Evolutionary conservation across 2,888 invertebrate species (phyloP).

Genomic region (Lacanobia oleracea): DNA sequence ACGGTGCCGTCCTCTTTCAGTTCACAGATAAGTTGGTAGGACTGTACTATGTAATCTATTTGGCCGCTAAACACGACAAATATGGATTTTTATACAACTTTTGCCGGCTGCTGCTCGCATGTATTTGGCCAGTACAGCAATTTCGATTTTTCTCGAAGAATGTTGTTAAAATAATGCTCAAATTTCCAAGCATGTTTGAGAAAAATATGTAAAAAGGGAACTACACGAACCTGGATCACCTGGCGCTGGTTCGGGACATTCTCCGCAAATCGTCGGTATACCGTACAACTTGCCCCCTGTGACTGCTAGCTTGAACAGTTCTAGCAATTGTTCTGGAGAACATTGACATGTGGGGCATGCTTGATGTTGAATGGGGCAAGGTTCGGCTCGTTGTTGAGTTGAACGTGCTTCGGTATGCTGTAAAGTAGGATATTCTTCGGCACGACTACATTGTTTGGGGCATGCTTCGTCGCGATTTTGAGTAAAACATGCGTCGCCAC

Average conservation of each 20-base stretch:
- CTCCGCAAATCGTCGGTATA: slow-evolving; percentile 12
- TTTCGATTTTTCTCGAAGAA: too few species aligned
- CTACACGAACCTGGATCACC: neutral
- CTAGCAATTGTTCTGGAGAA: slow-evolving; percentile 56
- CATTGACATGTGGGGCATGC: slow-evolving; percentile 36
- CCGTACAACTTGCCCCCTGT: neutral
- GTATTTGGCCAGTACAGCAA: too few species aligned
- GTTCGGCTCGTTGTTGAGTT: neutral
- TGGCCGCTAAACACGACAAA: too few species aligned
- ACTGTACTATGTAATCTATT: too few species aligned
- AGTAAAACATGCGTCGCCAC: neutral
- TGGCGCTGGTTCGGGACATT: neutral
- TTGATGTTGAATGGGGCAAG: neutral
- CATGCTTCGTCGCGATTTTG: neutral
- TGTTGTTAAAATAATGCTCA: too few species aligned
- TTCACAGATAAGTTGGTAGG: too few species aligned
- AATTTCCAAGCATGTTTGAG: too few species aligned
- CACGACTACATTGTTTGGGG: neutral
- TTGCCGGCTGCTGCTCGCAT: too few species aligned
- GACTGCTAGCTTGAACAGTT: slow-evolving; percentile 46
- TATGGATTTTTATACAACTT: too few species aligned
- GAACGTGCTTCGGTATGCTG: neutral
- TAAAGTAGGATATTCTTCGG: neutral
- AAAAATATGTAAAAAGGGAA: neutral
- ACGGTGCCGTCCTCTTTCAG: too few species aligned